Base-by-base conservation (phyloP, 1,140 invertebrate genomes). In the Zaprionus inermis region DNA sequence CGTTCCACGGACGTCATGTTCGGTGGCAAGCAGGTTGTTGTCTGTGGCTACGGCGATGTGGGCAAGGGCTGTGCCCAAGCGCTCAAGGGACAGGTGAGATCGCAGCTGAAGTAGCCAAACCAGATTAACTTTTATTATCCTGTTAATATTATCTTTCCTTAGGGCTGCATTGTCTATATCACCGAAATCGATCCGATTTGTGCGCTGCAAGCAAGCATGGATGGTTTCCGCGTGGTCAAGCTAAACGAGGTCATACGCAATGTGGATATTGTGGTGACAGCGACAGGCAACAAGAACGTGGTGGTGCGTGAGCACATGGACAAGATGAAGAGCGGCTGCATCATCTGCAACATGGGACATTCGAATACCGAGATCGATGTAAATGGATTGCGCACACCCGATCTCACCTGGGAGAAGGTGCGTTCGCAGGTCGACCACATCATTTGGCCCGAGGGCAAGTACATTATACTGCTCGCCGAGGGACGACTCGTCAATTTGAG, bases 161-260 rank as follows among this genome's bases (percentile, higher is more conserved):
- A 85, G 57, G 98, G 98, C 18, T 97, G 97, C 93, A 96, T 98
- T 84, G 97, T 96, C 18, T 98, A 98, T 92, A 97, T 99, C 16
- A 99, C 98, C 54, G 98, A 99, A 94, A 98, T 99, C 77, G 98
- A 99, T 94, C 98, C 98, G 0, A 99, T 99, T 82, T 99, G 98
- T 93, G 98, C 98, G 55, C 93, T 99, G 44, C 98, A 99, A 93
- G 98, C 98, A 7, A 98, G 98, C 90, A 99, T 99, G 98, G 98
- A 99, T 92, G 98, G 98, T 3, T 99, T 97, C 92, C 95, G 97
- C 81, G 98, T 99, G 41, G 97, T 99, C 41, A 98, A 98, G 93
- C 92, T 99, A 64, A 98, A 97, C 90, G 98, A 98, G 94, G 91
- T 92, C 24, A 92, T 92, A 24, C 94, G 97, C 64, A 96, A 96